These are phyloP conservation scores for Fulmarus glacialis DNA, from an alignment of 2,113 vertebrate species.

Conservation along the genomic window DNA sequence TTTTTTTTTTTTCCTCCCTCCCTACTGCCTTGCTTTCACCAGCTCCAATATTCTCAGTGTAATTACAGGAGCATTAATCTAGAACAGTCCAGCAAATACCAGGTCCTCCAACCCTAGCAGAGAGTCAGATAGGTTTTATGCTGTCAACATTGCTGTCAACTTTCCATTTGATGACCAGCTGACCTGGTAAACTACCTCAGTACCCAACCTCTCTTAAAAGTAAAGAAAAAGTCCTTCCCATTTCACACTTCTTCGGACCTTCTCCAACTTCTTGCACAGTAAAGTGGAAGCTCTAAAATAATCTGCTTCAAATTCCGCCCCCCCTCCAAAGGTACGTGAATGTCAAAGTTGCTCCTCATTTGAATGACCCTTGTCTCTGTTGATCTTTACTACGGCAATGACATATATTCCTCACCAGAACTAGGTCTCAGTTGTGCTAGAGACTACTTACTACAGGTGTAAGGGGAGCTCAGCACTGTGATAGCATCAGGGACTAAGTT, in stretches of 20 bases:
- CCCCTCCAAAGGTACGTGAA: accelerated
- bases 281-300: constrained; percentile 21
- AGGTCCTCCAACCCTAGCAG: not conserved
- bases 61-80: not conserved
- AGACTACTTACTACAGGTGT: not conserved
- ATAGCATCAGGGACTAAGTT: not conserved
- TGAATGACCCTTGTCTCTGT: not conserved
- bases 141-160: not conserved
- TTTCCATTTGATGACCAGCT: not conserved
- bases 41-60: not conserved
- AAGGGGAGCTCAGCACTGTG: not conserved
- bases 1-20: not conserved
- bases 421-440: not conserved
- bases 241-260: constrained; percentile 1
- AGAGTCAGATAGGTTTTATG: not conserved
- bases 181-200: not conserved
- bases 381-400: not conserved
- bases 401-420: not conserved
- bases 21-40: not conserved
- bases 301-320: not conserved
- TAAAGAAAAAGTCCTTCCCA: not conserved
- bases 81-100: not conserved
- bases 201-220: not conserved
- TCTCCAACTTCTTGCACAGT: not conserved
- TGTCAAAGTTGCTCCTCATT: not conserved